phyloP scores from a whole-genome alignment of 2,888 invertebrate genomes.

The Eucriotettix oculatus region DNA sequence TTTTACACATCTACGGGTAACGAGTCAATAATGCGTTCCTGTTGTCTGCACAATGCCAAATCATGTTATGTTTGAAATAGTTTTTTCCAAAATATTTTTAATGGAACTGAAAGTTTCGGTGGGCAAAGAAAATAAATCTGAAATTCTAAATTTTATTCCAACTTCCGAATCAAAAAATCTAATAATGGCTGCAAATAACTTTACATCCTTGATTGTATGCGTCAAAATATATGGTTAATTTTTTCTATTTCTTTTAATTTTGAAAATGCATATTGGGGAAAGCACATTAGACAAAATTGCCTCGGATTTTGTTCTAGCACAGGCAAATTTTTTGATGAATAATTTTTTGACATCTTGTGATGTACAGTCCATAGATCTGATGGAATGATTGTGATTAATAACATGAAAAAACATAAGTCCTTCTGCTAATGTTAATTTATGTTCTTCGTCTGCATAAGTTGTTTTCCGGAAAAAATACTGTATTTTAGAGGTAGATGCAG shows the following conservation, averaged over 20 bases:
- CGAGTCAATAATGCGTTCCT: conserved; percentile 18
- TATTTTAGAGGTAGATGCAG: background rate
- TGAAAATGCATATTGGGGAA: conserved; percentile 1
- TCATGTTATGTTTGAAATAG: too few species aligned
- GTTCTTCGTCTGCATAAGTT: background rate
- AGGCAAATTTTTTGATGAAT: background rate
- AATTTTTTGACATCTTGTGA: too few species aligned
- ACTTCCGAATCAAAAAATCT: too few species aligned
- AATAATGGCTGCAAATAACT: background rate
- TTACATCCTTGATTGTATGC: background rate
- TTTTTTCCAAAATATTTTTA: too few species aligned
- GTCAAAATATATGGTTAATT: background rate
- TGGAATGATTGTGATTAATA: background rate
- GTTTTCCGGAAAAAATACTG: background rate
- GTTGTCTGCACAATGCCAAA: background rate
- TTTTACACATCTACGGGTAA: conserved; percentile 19
- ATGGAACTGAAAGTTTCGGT: too few species aligned
- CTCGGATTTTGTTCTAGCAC: conserved; percentile 1
- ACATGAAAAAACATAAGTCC: background rate
- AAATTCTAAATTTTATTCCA: too few species aligned
- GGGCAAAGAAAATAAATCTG: too few species aligned
- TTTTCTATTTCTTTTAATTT: background rate
- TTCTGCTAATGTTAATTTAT: background rate
- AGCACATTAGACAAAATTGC: conserved; percentile 2
- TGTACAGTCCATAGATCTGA: background rate